These are phyloP conservation scores for Pseudomyrmex pallidus DNA, from an alignment of 1,140 invertebrate species.

Conservation along the genomic window DNA sequence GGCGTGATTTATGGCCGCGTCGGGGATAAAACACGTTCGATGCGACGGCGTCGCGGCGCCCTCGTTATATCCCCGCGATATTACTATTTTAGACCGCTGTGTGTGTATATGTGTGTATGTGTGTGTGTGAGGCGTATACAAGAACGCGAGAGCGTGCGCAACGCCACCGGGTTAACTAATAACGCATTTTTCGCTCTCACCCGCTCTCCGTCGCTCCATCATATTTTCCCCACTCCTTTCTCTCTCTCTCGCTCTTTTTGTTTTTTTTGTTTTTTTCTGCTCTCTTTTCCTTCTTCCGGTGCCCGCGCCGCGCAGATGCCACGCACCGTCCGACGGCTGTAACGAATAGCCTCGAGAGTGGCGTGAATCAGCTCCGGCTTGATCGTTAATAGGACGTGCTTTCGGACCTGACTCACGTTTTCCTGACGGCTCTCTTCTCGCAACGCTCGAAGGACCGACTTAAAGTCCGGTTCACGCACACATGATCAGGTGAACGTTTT, in stretches of 20 bases:
- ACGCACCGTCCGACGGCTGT: conserved; percentile 31
- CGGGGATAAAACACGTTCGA: conserved; percentile 71
- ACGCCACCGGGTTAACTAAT: conserved; percentile 39
- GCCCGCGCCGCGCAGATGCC: conserved; percentile 41
- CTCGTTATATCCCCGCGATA: conserved; percentile 54
- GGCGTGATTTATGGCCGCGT: conserved; percentile 64
- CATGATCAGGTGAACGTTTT: not conserved
- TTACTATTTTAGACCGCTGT: conserved; percentile 58
- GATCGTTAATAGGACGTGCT: conserved; percentile 61
- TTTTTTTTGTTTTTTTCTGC: not conserved
- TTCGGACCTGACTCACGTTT: conserved; percentile 68
- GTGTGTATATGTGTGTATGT: not conserved
- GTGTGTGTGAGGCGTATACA: too few relatives aligned
- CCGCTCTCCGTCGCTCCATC: conserved; percentile 10
- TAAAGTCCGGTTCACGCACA: conserved; percentile 10
- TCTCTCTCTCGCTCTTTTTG: not conserved
- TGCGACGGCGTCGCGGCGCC: conserved; percentile 45
- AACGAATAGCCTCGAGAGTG: conserved; percentile 58
- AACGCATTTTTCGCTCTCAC: conserved; percentile 14
- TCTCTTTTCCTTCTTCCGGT: not conserved
- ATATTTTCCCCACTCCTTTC: conserved; percentile 1
- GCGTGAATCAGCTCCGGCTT: conserved; percentile 58
- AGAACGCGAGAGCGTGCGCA: not conserved
- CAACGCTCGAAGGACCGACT: conserved; percentile 33
- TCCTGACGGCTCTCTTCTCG: conserved; percentile 51